These are phyloP conservation scores for Campoplex nolae DNA, from an alignment of 2,888 invertebrate species.

Conservation along the genomic window DNA sequence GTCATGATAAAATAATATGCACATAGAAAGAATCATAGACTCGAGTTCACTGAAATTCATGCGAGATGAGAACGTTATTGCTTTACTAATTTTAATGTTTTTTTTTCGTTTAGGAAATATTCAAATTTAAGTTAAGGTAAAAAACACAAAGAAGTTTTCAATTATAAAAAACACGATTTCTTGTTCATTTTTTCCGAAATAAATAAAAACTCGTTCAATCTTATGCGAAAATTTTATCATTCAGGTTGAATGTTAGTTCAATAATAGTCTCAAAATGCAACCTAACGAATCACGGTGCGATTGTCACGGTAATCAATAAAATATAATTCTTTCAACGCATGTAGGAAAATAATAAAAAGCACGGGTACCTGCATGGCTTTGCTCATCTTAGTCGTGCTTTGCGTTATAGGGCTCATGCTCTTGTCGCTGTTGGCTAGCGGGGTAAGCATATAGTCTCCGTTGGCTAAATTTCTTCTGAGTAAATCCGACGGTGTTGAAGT, in stretches of 20 bases:
- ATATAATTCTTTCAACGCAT: background rate
- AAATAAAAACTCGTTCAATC: too few species aligned
- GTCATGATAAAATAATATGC: slow-evolving; percentile 13
- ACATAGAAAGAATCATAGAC: background rate
- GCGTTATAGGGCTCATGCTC: slow-evolving; percentile 95
- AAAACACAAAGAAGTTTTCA: too few species aligned
- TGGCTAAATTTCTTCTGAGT: slow-evolving; percentile 78
- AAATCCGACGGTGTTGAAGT: slow-evolving; percentile 83
- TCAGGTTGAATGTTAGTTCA: too few species aligned
- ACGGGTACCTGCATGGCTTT: slow-evolving; percentile 92
- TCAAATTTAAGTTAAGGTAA: too few species aligned
- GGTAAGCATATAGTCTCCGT: slow-evolving; percentile 84
- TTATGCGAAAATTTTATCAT: too few species aligned
- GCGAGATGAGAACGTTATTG: background rate
- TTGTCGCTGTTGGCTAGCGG: slow-evolving; percentile 87
- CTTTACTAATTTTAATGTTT: background rate
- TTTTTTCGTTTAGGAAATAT: too few species aligned
- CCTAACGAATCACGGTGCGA: background rate
- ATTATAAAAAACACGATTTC: too few species aligned
- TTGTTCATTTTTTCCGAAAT: too few species aligned
- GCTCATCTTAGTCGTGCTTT: slow-evolving; percentile 94
- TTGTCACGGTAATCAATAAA: background rate
- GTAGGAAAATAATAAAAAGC: background rate
- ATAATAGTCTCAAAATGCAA: too few species aligned
- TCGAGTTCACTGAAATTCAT: background rate